phyloP scores from a whole-genome alignment of 2,888 invertebrate species.

The Lycia hirtaria region DNA sequence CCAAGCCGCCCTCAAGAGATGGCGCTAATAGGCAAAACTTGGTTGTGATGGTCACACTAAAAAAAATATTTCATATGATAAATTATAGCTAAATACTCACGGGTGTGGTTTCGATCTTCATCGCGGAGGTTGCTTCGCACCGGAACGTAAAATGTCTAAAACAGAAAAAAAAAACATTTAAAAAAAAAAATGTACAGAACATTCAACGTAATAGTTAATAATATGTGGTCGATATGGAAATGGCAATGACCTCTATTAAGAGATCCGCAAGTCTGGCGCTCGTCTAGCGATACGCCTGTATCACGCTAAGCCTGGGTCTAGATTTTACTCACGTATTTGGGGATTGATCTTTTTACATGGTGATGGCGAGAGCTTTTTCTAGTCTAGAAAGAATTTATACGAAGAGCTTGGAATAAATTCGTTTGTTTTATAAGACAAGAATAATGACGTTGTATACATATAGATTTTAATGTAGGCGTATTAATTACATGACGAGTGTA shows the following conservation, averaged over 20 bases:
- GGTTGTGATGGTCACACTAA: slow-evolving; percentile 56
- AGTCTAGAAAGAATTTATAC: slow-evolving; percentile 5
- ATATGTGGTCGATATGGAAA: slow-evolving; percentile 47
- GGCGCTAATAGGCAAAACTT: slow-evolving; percentile 58
- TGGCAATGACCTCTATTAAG: slow-evolving; percentile 51
- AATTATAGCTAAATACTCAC: slow-evolving; percentile 64
- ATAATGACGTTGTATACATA: no score
- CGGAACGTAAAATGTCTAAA: slow-evolving; percentile 70
- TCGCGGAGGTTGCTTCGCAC: slow-evolving; percentile 54
- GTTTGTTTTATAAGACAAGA: not conserved
- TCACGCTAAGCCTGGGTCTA: slow-evolving; percentile 26
- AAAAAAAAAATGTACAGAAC: not conserved
- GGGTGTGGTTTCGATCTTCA: slow-evolving; percentile 73
- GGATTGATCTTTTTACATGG: slow-evolving; percentile 22
- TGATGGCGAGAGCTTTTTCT: slow-evolving; percentile 13
- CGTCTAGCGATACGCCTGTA: slow-evolving; percentile 38
- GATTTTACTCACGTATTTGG: slow-evolving; percentile 34
- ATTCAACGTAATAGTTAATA: slow-evolving; percentile 12
- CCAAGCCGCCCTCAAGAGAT: slow-evolving; percentile 54
- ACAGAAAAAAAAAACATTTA: slow-evolving; percentile 46
- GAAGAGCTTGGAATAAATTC: not conserved
- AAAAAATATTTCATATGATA: slow-evolving; percentile 24
- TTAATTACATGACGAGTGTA: no score
- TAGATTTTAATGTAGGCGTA: no score
- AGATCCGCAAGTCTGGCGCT: slow-evolving; percentile 48